Conservation (phyloP, 2,888 invertebrate genomes). For the Dichetophora obliterata region DNA sequence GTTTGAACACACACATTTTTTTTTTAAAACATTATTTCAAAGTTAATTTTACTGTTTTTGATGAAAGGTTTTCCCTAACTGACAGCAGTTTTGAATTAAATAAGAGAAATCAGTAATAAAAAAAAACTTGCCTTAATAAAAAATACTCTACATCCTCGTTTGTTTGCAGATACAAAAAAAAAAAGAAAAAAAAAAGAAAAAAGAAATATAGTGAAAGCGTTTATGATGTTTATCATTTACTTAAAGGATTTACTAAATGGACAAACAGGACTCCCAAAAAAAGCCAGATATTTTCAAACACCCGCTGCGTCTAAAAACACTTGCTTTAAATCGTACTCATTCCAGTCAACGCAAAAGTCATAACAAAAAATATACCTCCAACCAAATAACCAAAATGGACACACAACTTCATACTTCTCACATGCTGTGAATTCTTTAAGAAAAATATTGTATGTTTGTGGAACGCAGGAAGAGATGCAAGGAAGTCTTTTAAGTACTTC, state of each 20-base stretch:
- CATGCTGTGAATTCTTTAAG: slow-evolving; percentile 22
- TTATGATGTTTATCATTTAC: background rate
- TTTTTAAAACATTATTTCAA: background rate
- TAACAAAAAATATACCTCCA: slow-evolving; percentile 11
- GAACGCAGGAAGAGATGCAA: background rate
- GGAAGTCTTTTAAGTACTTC: slow-evolving; percentile 26
- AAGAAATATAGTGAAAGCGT: background rate
- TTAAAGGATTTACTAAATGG: slow-evolving; percentile 34
- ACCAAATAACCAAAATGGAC: background rate
- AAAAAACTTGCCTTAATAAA: background rate
- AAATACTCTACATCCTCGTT: background rate
- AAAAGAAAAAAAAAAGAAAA: background rate
- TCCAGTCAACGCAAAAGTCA: slow-evolving; percentile 2
- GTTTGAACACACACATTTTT: no score
- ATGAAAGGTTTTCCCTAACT: no score
- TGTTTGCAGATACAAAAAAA: background rate
- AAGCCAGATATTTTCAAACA: background rate
- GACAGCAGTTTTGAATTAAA: background rate
- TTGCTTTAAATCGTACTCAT: background rate
- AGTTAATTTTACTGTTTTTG: no score
- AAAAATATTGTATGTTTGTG: background rate
- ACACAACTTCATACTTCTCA: background rate
- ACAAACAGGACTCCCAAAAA: background rate
- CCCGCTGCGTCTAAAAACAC: slow-evolving; percentile 25
- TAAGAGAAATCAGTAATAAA: background rate